Percentiles rank a stretch among this genome's conserved stretches.
phyloP scores from a whole-genome alignment of 2,113 vertebrate species.

The Hydrochoerus hydrochaeris region DNA sequence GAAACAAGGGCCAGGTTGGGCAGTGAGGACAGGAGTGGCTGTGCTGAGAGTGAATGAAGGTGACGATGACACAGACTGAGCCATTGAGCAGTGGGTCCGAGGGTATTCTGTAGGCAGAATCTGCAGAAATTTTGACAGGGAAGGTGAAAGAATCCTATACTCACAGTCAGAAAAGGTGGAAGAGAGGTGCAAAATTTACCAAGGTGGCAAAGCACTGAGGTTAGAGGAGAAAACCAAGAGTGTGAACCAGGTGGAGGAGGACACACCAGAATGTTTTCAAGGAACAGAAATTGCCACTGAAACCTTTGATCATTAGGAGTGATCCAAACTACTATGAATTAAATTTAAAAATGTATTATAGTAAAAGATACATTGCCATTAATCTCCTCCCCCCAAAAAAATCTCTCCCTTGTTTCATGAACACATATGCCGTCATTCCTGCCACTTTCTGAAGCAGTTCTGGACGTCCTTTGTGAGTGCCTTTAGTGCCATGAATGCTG shows the following conservation, averaged over 20 bases:
- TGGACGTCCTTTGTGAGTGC: neutral
- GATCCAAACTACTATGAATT: neutral
- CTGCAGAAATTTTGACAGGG: neutral
- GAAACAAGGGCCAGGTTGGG: neutral
- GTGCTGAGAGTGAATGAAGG: neutral
- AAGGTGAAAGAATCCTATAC: neutral
- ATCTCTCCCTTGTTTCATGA: neutral
- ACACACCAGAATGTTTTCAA: neutral
- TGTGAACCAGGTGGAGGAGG: neutral
- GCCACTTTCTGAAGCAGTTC: neutral
- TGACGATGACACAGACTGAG: neutral
- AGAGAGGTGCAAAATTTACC: neutral
- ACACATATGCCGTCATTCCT: neutral
- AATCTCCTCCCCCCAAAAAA: neutral
- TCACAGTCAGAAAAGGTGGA: neutral
- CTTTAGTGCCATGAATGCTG: too few relatives aligned
- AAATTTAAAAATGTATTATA: neutral
- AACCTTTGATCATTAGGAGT: neutral
- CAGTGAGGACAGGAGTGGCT: neutral
- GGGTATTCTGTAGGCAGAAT: neutral
- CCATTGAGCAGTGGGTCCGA: neutral
- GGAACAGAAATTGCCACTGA: neutral
- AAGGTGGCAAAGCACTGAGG: neutral
- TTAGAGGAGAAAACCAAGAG: neutral
- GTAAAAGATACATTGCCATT: neutral